These are phyloP conservation scores for Datnioides undecimradiatus DNA, from an alignment of 2,113 vertebrate genomes.

Conservation along the genomic window DNA sequence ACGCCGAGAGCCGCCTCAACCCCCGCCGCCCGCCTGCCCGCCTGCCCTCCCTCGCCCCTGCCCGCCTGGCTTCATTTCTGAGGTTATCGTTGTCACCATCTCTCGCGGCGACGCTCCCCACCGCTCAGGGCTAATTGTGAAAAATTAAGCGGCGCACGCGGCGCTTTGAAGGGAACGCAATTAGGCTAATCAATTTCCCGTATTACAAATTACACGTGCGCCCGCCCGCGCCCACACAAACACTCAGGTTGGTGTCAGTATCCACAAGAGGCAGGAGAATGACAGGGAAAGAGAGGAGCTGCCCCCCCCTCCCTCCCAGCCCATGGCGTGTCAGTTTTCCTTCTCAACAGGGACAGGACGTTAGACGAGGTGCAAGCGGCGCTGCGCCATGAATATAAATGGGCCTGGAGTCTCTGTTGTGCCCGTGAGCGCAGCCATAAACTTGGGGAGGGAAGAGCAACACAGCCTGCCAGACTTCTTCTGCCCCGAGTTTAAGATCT, in stretches of 20 bases:
- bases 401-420: constrained; percentile 49
- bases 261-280: constrained; percentile 54
- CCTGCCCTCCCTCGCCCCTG: no score
- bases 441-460: constrained; percentile 29
- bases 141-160: constrained; percentile 49
- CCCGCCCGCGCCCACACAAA: constrained; percentile 22
- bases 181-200: constrained; percentile 55
- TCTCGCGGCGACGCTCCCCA: constrained; percentile 35
- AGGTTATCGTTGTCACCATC: constrained; percentile 60
- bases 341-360: constrained; percentile 70
- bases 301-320: background rate
- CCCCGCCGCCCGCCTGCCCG: no score
- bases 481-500: constrained; percentile 40
- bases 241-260: constrained; percentile 49
- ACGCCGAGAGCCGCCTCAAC: background rate
- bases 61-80: constrained; percentile 4
- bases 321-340: constrained; percentile 65
- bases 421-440: constrained; percentile 66
- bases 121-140: constrained; percentile 63
- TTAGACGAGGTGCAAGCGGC: constrained; percentile 57
- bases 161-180: constrained; percentile 48
- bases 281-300: constrained; percentile 44
- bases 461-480: constrained; percentile 22
- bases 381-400: constrained; percentile 76
- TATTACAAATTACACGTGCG: constrained; percentile 36